Conservation (phyloP, 2,888 invertebrate species). For the Meteorus colon region DNA sequence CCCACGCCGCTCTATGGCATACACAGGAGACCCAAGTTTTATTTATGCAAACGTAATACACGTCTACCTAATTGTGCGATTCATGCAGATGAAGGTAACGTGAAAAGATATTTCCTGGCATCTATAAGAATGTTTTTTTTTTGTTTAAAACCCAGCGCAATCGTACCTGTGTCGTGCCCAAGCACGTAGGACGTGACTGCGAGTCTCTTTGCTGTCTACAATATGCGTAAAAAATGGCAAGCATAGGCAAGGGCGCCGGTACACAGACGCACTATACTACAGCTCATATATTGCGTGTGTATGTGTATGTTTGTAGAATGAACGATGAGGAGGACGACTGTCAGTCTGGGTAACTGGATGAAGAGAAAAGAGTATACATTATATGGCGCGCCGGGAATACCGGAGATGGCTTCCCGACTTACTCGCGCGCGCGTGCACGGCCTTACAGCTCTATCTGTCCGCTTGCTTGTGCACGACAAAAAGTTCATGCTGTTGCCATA, state of each 20-base stretch:
- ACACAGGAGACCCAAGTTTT: slow-evolving; percentile 40
- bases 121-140: slow-evolving; percentile 44
- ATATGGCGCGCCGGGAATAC: slow-evolving; percentile 65
- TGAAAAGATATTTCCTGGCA: slow-evolving; percentile 40
- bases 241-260: slow-evolving; percentile 34
- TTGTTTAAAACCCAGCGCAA: slow-evolving; percentile 45
- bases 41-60: slow-evolving; percentile 66
- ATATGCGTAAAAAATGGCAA: slow-evolving; percentile 45
- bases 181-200: slow-evolving; percentile 14
- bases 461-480: slow-evolving; percentile 54
- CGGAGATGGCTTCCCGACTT: slow-evolving; percentile 64
- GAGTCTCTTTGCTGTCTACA: slow-evolving; percentile 18
- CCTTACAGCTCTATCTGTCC: slow-evolving; percentile 54
- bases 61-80: slow-evolving; percentile 64
- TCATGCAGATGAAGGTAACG: slow-evolving; percentile 33
- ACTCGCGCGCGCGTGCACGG: slow-evolving; percentile 48
- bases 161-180: not conserved
- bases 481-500: slow-evolving; percentile 63
- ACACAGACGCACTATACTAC: not conserved
- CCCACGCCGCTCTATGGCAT: not conserved
- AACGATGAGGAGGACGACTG: slow-evolving; percentile 62
- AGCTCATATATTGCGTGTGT: not conserved
- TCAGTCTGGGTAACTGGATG: slow-evolving; percentile 60
- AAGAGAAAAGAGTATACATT: slow-evolving; percentile 17
- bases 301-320: not conserved